Conservation (phyloP, 2,113 vertebrate species). For the Cromileptes altivelis region DNA sequence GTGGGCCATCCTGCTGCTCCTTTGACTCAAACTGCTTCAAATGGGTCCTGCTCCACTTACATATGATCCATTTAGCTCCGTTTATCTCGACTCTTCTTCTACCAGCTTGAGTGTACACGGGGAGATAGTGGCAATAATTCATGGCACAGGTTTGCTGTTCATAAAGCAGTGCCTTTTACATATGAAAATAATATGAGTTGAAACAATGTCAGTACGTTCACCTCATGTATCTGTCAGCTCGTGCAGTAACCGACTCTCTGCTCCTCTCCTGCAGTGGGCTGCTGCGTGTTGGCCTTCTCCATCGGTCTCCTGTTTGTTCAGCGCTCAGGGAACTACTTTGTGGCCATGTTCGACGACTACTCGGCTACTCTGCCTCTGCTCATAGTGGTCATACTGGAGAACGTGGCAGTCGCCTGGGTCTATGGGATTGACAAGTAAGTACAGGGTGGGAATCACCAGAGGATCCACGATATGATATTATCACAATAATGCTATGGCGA, state of each 20-base stretch:
- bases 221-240: background rate
- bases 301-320: constrained; percentile 97
- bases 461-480: no score
- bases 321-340: constrained; percentile 97
- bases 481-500: no score
- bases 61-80: background rate
- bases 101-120: background rate
- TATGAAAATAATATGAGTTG: no score
- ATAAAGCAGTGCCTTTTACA: background rate
- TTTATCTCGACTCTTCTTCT: background rate
- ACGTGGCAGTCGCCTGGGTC: constrained; percentile 92
- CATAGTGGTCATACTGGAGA: constrained; percentile 95
- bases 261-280: constrained; percentile 87
- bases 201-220: no score
- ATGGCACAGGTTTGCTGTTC: no score
- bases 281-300: constrained; percentile 92
- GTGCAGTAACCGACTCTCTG: background rate
- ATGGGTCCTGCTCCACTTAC: constrained; percentile 19
- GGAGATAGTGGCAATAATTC: background rate
- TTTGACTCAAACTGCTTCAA: background rate
- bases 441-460: no score
- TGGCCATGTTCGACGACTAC: constrained; percentile 98
- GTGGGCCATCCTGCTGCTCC: constrained; percentile 1
- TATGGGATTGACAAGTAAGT: constrained; percentile 96
- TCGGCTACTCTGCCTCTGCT: constrained; percentile 96